These are phyloP conservation scores for Anoplolepis gracilipes DNA, from an alignment of 1,140 invertebrate species.

Conservation along the genomic window DNA sequence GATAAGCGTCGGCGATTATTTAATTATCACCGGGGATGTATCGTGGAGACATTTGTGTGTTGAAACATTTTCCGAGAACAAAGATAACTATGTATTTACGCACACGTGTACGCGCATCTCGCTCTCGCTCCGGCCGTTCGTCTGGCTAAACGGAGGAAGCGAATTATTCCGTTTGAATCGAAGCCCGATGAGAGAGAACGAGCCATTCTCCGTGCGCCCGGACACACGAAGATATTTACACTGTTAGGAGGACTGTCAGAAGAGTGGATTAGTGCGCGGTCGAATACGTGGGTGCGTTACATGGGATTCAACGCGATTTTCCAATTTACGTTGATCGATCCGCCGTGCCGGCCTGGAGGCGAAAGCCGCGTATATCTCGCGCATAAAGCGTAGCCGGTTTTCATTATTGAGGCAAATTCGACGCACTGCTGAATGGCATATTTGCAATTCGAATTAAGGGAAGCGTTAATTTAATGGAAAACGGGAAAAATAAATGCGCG, in stretches of 20 bases:
- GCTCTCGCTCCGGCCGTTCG: neutral
- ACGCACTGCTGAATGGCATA: conserved; percentile 18
- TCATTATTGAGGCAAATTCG: conserved; percentile 61
- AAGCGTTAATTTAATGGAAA: conserved; percentile 44
- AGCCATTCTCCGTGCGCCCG: conserved; percentile 41
- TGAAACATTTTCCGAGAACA: neutral
- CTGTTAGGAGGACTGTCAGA: conserved; percentile 29
- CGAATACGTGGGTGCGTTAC: conserved; percentile 51
- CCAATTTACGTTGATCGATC: conserved; percentile 55
- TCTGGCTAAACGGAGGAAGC: conserved; percentile 48
- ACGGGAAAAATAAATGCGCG: conserved; percentile 40
- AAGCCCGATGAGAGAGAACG: conserved; percentile 68
- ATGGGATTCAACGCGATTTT: conserved; percentile 55
- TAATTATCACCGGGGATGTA: conserved; percentile 15
- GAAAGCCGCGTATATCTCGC: conserved; percentile 44
- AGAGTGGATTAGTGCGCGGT: conserved; percentile 59
- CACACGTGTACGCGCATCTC: neutral
- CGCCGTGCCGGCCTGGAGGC: conserved; percentile 27
- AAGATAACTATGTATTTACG: conserved; percentile 44
- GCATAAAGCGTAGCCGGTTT: conserved; percentile 53
- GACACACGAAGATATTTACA: conserved; percentile 70
- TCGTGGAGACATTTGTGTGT: neutral
- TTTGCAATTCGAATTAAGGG: conserved; percentile 49
- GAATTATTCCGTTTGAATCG: conserved; percentile 73
- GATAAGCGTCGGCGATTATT: conserved; percentile 34